These are phyloP conservation scores for Megamerina dolium DNA, from an alignment of 2,888 invertebrate species.

Conservation along the genomic window DNA sequence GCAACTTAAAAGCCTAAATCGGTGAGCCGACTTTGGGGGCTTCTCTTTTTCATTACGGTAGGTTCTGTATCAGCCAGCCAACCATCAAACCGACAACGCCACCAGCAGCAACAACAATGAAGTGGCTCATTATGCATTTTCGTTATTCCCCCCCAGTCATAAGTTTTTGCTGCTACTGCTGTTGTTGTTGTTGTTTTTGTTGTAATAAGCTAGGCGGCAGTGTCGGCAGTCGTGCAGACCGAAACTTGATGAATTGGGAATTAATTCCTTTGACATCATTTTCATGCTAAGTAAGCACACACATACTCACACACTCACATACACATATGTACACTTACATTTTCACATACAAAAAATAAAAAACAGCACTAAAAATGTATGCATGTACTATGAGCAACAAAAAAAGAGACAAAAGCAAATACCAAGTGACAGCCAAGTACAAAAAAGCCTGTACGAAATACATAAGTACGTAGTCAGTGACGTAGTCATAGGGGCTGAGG, in stretches of 20 bases:
- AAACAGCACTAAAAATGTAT: background rate
- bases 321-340: no score
- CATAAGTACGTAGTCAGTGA: background rate
- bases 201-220: no score
- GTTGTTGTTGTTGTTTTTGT: conserved; percentile 28
- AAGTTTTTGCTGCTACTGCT: background rate
- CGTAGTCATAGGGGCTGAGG: no score
- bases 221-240: no score
- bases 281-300: conserved; percentile 27
- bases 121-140: conserved; percentile 15
- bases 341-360: conserved; percentile 2
- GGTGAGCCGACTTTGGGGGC: conserved; percentile 45
- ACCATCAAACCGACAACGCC: conserved; percentile 3
- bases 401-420: conserved; percentile 1
- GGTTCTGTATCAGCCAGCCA: conserved; percentile 6
- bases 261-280: conserved; percentile 46
- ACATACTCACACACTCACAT: conserved; percentile 12
- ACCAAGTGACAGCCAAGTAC: background rate
- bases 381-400: conserved; percentile 3
- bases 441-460: background rate
- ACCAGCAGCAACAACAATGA: conserved; percentile 9
- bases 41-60: conserved; percentile 32
- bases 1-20: conserved; percentile 44
- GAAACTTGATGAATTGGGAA: conserved; percentile 49
- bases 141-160: no score